Evolutionary conservation across 2,797 vertebrate species (phyloP), one percentile per base, ranked within the genome.

Genomic region (Thaleichthys pacificus): DNA sequence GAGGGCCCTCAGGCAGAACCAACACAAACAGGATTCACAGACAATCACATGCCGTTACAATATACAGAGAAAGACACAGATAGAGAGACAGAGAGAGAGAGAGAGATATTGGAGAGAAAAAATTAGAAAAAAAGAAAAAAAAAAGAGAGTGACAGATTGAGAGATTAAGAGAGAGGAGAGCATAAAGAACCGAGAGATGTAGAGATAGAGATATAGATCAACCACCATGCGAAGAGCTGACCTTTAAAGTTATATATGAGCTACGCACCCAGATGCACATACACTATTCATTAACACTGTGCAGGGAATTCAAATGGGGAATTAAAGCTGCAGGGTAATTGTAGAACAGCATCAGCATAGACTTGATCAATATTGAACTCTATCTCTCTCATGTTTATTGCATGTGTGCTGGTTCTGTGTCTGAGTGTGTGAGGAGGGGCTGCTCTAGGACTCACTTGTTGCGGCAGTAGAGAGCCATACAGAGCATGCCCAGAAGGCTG

Each of bases 401-500:
- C 21, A 69, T 65, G 56, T 79, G n/a, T 60, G 72, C 54, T 26
- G 62, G 61, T 63, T 42, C 38, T 7, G 26, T 32, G 11, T 62
- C 24, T 62, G 61, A 14, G 61, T 30, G 61, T 35, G 61, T 42
- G 26, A 51, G 35, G 26, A 22, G 38, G 35, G 15, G 63, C 70
- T 77, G 49, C 70, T 12, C 38, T 19, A 28, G 51, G 51, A 81
- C 93, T 88, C 92, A 98, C 97, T 97, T 99, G 93, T 95, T 95
- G 92, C 92, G 95, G 94, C 95, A 98, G 95, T 98, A 99, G 87
- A 99, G 96, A 1, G 94, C 96, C 87, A 98, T 94, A 83, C 96
- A 98, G 76, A 98, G 93, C 63, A 95, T 91, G 81, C 95, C 97
- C 90, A 98, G 95, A 77, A 98, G 93, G 88, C 96, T 93, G 90